Evolutionary conservation across 2,888 invertebrate species (phyloP), one percentile per base, ranked within the genome.

Genomic region (Apotomis betuletana): DNA sequence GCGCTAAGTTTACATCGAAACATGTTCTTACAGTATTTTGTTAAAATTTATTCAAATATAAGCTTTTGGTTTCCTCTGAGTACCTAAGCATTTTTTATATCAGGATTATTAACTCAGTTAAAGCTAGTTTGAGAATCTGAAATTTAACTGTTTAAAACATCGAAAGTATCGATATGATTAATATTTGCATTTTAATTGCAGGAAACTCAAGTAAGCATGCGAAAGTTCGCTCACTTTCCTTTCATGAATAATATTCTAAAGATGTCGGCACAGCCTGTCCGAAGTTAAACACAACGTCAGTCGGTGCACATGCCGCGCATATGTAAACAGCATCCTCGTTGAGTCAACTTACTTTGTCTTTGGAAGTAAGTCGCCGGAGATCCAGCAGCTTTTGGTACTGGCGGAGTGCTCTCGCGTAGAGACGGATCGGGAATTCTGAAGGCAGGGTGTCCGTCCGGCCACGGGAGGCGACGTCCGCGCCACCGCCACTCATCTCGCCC

Each of bases 361-460:
- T 93, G 75, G 86, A 89, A 84, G 94, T 87, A 83, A 93, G 90
- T 75, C 94, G 93, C 81, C 92, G 93, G 75, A 94, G 87, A 84
- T 95, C 94, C 77, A 95, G 88, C 74, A 95, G 90, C 84, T 94
- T 94, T 82, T 94, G 95, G 83, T 95, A 95, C 84, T 95, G 95
- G 73, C 95, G 94, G 46, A 95, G 94, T 75, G 95, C 95, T 76
- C 95, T 89, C 80, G 94, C 86, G 85, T 94, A 95, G 70, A 95
- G 87, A 75, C 94, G 87, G 78, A 94, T 93, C 59, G 94, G 90
- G 69, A 91, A 83, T 73, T 90, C 89, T 36, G 82, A 76, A 61
- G 90, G 86, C 77, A 88, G 77, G 73, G 87, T 80, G 64, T 87
- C 78, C 78, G 88, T 87, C 76, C 83, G 77, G 74, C 82, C 78